Percentiles rank a stretch among this genome's conserved stretches.
Conservation (phyloP, 2,888 invertebrate genomes). For the Ormyrus nitidulus region DNA sequence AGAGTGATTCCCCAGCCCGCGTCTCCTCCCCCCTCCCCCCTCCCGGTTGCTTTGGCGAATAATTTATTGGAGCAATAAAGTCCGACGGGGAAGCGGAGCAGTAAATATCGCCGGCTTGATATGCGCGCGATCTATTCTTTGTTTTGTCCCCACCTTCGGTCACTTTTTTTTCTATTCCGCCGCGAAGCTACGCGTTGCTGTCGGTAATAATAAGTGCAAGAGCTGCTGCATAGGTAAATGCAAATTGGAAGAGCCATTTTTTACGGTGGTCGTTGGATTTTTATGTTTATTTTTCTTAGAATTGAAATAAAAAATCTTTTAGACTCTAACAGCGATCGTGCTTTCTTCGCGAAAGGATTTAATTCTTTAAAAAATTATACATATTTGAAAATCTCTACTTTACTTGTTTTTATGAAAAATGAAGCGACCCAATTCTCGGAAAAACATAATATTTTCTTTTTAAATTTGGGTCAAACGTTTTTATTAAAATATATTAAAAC, state of each 20-base stretch:
- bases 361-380: too few species aligned
- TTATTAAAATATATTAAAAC: too few species aligned
- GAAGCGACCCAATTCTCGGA: too few species aligned
- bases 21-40: neutral
- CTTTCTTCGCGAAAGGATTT: too few species aligned
- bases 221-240: neutral
- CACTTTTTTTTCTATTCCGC: neutral
- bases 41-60: neutral
- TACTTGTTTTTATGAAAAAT: too few species aligned
- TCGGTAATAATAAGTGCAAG: neutral
- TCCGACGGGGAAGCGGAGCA: conserved; percentile 49
- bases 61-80: conserved; percentile 54
- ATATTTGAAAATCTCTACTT: too few species aligned
- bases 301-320: too few species aligned
- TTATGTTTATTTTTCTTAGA: too few species aligned
- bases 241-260: neutral
- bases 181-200: neutral
- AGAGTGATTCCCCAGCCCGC: conserved; percentile 34
- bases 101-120: conserved; percentile 45
- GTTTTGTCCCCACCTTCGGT: neutral
- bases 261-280: too few species aligned
- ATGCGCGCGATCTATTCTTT: neutral
- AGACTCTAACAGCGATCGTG: too few species aligned
- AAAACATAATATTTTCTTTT: too few species aligned
- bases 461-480: too few species aligned